Percentiles rank a stretch among this genome's conserved stretches.
These are phyloP conservation scores for Periphyllus acericola DNA, from an alignment of 2,888 invertebrate genomes.

Conservation along the genomic window DNA sequence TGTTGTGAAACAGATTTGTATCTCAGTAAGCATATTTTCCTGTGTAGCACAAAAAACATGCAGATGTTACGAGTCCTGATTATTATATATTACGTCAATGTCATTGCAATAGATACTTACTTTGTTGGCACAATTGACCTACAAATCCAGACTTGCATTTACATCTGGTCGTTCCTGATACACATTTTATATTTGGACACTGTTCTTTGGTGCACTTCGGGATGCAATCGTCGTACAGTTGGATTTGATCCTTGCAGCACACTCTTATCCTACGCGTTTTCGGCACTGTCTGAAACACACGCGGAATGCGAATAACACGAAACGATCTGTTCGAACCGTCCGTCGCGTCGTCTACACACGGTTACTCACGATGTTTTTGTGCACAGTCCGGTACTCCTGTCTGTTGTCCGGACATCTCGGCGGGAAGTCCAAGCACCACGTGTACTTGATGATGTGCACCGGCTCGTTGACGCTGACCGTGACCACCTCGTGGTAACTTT, in stretches of 20 bases:
- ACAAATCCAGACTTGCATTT: constrained; percentile 39
- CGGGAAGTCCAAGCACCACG: constrained; percentile 41
- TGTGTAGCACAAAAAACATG: no score
- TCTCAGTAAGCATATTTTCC: no score
- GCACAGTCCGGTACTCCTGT: constrained; percentile 14
- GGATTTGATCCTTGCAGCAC: constrained; percentile 38
- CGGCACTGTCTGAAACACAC: constrained; percentile 14
- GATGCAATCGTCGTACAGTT: constrained; percentile 24
- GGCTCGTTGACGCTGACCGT: constrained; percentile 35
- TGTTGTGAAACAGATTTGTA: no score
- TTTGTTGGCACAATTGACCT: constrained; percentile 32
- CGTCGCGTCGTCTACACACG: background rate
- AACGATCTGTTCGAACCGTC: background rate
- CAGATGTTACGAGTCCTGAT: no score
- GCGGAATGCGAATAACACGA: background rate
- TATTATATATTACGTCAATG: no score
- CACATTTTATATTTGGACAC: constrained; percentile 42
- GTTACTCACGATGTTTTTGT: constrained; percentile 20
- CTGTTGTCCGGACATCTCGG: constrained; percentile 26
- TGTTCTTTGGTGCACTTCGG: background rate
- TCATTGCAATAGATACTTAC: constrained; percentile 11
- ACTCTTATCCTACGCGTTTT: constrained; percentile 11
- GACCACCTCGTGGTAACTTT: constrained; percentile 25
- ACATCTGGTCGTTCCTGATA: constrained; percentile 4
- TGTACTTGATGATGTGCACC: background rate